phyloP scores from a whole-genome alignment of 2,797 vertebrate species.

The Alca torda region DNA sequence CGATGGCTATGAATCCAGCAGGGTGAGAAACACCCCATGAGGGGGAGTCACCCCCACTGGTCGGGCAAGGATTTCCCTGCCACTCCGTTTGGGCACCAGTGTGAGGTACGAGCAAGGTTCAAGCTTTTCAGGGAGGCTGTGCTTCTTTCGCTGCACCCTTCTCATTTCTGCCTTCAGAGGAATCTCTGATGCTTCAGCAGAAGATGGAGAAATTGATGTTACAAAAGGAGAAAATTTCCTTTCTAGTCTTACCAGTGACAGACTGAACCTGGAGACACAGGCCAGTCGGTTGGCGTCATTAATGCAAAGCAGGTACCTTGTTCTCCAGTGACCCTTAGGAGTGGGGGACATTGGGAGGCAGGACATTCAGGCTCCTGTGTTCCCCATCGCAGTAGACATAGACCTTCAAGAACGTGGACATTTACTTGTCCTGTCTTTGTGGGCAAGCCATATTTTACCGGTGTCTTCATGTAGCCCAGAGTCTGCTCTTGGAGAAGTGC shows the following conservation, averaged over 20 bases:
- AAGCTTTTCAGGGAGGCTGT: background rate
- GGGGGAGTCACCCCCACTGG: background rate
- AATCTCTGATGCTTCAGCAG: background rate
- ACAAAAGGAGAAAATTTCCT: background rate
- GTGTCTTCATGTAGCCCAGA: background rate
- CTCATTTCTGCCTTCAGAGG: background rate
- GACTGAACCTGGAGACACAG: background rate
- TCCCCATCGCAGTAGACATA: background rate
- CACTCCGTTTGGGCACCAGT: background rate
- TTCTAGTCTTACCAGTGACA: background rate
- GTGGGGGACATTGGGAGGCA: background rate
- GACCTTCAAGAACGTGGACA: background rate
- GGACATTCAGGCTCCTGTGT: background rate
- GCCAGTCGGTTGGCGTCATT: accelerated
- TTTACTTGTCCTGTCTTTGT: background rate
- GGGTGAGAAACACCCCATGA: background rate
- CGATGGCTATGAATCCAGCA: background rate
- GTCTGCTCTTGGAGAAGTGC: background rate
- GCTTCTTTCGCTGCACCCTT: background rate
- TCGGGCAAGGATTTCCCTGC: background rate
- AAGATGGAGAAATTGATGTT: background rate
- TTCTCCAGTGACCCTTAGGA: background rate
- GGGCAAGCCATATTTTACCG: accelerated
- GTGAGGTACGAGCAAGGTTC: background rate
- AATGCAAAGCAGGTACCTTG: background rate